Percentiles rank a stretch among this genome's conserved stretches.
These are phyloP conservation scores for Calidris pugnax DNA, from an alignment of 2,113 vertebrate genomes.

Conservation along the genomic window DNA sequence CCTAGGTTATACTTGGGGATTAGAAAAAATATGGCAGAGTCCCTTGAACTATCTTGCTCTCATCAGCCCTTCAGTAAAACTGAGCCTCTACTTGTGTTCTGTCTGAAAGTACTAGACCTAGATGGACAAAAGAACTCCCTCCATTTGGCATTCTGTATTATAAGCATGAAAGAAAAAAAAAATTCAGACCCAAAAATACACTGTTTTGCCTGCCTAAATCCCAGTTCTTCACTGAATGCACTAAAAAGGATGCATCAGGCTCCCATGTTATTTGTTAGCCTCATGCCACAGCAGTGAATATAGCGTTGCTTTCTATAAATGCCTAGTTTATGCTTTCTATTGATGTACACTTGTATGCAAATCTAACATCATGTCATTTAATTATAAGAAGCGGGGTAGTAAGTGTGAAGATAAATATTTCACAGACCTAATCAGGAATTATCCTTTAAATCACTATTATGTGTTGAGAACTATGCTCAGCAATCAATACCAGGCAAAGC, in stretches of 20 bases:
- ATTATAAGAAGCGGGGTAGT: conserved; percentile 37
- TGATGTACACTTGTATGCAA: conserved; percentile 10
- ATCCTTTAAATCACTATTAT: conserved; percentile 45
- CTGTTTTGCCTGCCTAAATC: background rate
- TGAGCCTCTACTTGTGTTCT: background rate
- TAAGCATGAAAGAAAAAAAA: background rate
- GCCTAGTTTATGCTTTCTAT: conserved; percentile 19
- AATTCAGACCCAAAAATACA: background rate
- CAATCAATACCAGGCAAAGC: conserved; percentile 44
- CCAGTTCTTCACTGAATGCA: background rate
- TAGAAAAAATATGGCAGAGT: background rate
- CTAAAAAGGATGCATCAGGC: background rate
- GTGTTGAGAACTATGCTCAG: background rate
- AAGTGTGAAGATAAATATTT: conserved; percentile 57
- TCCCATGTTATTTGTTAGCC: background rate
- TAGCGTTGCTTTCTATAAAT: background rate
- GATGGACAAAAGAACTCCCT: background rate
- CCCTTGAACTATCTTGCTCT: background rate
- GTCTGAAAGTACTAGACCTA: background rate
- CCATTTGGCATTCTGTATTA: background rate
- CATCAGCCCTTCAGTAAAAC: background rate
- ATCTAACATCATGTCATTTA: conserved; percentile 48
- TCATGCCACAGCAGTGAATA: background rate
- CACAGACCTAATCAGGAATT: conserved; percentile 58
- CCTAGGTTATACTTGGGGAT: background rate